Percentiles rank a stretch among this genome's conserved stretches.
Conservation (phyloP, 2,113 vertebrate genomes). For the Xyliphius kryptos region DNA sequence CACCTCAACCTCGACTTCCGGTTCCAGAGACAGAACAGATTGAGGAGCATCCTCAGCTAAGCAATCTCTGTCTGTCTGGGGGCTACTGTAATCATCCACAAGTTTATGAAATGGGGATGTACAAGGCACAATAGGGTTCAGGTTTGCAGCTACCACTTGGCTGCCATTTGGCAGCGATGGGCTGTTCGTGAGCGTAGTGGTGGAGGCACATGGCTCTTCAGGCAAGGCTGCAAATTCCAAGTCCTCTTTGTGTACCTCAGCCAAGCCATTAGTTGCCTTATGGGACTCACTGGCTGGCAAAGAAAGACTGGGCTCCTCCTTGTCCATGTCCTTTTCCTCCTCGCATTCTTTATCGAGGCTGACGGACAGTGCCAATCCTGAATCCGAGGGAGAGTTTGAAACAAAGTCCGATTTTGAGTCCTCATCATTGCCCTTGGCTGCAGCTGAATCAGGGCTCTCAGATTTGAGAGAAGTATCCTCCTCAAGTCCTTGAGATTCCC, state of each 20-base stretch:
- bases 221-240: conserved; percentile 57
- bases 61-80: conserved; percentile 51
- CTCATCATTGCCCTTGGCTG: conserved; percentile 72
- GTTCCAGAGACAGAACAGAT: conserved; percentile 29
- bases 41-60: conserved; percentile 34
- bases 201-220: conserved; percentile 72
- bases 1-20: conserved; percentile 76
- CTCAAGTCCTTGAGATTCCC: conserved; percentile 75
- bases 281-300: conserved; percentile 64
- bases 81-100: conserved; percentile 52
- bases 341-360: conserved; percentile 75
- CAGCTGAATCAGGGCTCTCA: conserved; percentile 59
- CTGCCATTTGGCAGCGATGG: conserved; percentile 73
- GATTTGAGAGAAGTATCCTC: conserved; percentile 70
- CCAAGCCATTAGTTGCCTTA: conserved; percentile 82
- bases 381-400: conserved; percentile 64
- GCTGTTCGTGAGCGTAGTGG: conserved; percentile 62
- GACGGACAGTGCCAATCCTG: conserved; percentile 50
- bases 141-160: conserved; percentile 67
- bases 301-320: conserved; percentile 63
- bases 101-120: conserved; percentile 76
- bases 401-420: conserved; percentile 69
- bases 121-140: conserved; percentile 94
- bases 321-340: not conserved
- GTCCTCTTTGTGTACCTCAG: conserved; percentile 70